These are phyloP conservation scores for Cryptomyrus ogoouensis DNA, from an alignment of 2,113 vertebrate genomes.

Conservation along the genomic window DNA sequence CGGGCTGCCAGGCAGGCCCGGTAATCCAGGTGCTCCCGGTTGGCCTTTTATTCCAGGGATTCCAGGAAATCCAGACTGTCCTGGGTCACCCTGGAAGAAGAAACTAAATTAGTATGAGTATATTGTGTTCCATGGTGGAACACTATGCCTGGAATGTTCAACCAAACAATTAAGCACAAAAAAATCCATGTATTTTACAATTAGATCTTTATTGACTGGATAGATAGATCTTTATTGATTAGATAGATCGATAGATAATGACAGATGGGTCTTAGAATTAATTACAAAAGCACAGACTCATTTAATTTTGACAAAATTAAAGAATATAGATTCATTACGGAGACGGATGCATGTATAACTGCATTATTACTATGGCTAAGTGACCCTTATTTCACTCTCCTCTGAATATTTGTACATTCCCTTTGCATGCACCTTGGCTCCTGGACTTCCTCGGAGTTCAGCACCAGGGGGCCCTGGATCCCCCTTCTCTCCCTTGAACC, in stretches of 20 bases:
- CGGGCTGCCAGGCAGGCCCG: conserved; percentile 72
- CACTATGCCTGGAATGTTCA: background rate
- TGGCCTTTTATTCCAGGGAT: conserved; percentile 74
- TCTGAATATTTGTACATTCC: background rate
- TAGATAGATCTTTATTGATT: too few species aligned
- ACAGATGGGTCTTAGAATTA: too few species aligned
- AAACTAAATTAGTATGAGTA: background rate
- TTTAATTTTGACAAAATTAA: background rate
- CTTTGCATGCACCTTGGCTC: conserved; percentile 71
- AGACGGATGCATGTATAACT: background rate
- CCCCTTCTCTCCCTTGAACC: conserved; percentile 79
- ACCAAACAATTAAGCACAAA: background rate
- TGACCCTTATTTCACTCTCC: background rate
- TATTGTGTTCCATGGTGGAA: background rate
- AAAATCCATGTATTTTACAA: too few species aligned
- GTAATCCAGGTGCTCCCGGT: conserved; percentile 70
- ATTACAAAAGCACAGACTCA: too few species aligned
- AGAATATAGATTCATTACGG: background rate
- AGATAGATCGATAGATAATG: too few species aligned
- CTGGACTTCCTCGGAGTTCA: conserved; percentile 71
- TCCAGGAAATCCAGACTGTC: conserved; percentile 77
- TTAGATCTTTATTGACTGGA: too few species aligned
- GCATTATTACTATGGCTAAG: background rate
- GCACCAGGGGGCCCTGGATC: conserved; percentile 72
- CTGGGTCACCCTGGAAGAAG: conserved; percentile 76